phyloP scores from a whole-genome alignment of 2,797 vertebrate species.

The Liparis tanakae region DNA sequence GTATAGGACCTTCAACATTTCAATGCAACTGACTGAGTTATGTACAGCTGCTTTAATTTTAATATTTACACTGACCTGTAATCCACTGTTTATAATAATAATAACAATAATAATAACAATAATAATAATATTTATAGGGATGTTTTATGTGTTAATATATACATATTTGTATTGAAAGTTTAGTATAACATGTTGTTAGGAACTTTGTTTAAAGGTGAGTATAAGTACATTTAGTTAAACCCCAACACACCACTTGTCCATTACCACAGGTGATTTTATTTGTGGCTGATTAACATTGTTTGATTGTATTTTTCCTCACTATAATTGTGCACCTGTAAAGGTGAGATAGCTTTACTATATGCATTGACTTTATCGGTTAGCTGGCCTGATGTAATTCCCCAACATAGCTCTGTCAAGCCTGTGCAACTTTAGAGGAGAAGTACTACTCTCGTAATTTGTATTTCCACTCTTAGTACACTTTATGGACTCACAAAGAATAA shows the following conservation, averaged over 20 bases:
- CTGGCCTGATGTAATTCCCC: not conserved
- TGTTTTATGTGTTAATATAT: not conserved
- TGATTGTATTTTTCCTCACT: not conserved
- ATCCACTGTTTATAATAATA: not conserved
- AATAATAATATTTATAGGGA: too few relatives aligned
- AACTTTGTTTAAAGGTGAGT: slow-evolving; percentile 1
- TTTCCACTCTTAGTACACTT: not conserved
- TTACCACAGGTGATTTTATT: not conserved
- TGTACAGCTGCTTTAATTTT: not conserved
- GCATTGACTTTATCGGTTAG: not conserved
- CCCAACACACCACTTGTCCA: not conserved
- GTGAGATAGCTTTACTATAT: not conserved
- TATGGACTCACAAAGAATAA: slow-evolving; percentile 4
- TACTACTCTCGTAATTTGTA: not conserved
- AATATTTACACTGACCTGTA: not conserved
- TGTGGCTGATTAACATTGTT: not conserved
- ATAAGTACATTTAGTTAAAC: not conserved
- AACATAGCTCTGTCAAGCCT: not conserved
- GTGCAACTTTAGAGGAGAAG: not conserved
- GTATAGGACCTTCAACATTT: not conserved
- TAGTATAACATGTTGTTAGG: not conserved
- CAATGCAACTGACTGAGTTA: not conserved
- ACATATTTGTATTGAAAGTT: not conserved
- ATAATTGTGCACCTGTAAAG: not conserved
- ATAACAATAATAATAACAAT: too few relatives aligned